phyloP scores from a whole-genome alignment of 2,113 vertebrate species.

The Rhinolophus ferrumequinum region DNA sequence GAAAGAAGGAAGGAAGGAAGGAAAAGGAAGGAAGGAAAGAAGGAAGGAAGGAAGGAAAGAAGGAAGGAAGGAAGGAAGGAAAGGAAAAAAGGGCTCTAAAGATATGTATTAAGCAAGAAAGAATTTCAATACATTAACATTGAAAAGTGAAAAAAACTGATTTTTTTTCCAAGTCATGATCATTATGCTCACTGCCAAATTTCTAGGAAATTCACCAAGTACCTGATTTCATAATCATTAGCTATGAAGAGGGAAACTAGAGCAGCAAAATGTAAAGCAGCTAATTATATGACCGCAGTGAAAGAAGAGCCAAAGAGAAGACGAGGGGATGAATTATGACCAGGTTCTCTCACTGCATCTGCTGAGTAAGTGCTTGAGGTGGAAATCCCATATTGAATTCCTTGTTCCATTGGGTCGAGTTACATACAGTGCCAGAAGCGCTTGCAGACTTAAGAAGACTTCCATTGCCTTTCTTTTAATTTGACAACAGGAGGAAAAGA shows the following conservation, averaged over 20 bases:
- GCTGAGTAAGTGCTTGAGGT: background rate
- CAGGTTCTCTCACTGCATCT: background rate
- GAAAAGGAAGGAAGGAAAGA: background rate
- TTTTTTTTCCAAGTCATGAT: background rate
- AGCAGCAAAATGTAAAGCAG: background rate
- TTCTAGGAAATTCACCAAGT: background rate
- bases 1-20: background rate
- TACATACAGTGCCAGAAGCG: background rate
- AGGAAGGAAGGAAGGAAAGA: accelerated
- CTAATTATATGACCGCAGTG: background rate
- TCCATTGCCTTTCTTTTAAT: background rate
- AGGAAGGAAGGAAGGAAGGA: background rate
- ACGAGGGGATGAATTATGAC: background rate
- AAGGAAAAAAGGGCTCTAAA: background rate
- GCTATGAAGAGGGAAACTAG: background rate
- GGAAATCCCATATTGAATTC: background rate
- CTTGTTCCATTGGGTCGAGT: background rate
- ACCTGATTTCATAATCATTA: background rate
- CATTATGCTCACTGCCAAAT: background rate
- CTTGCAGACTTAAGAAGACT: background rate
- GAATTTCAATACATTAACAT: background rate
- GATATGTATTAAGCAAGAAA: background rate
- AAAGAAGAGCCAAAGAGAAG: background rate
- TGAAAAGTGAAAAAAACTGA: background rate
- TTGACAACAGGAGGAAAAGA: background rate